Conservation (phyloP, 2,797 vertebrate genomes). For the Acanthurus lineatus region DNA sequence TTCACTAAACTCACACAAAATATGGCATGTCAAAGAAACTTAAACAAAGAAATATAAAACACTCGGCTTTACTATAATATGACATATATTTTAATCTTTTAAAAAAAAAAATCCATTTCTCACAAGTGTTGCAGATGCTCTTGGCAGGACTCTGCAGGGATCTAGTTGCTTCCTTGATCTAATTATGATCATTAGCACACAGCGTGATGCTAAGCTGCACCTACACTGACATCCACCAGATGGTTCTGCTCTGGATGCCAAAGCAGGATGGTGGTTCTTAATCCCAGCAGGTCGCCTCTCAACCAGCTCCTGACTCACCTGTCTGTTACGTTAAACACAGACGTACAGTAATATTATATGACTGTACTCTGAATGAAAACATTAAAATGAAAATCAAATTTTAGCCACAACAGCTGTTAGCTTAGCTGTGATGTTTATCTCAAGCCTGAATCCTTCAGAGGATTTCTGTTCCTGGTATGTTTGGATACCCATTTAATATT, state of each 20-base stretch:
- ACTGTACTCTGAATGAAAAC: not conserved
- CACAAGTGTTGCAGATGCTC: conserved; percentile 44
- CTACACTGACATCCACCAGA: conserved; percentile 67
- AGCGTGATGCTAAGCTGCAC: conserved; percentile 62
- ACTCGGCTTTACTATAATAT: not conserved
- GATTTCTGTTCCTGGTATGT: not conserved
- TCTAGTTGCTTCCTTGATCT: conserved; percentile 55
- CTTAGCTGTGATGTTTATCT: too few relatives aligned
- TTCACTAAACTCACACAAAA: not conserved
- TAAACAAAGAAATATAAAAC: not conserved
- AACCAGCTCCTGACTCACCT: conserved; percentile 37
- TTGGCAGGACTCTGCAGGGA: conserved; percentile 42
- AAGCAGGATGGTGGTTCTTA: conserved; percentile 44
- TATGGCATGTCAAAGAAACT: not conserved
- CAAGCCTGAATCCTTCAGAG: not conserved
- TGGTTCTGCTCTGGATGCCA: conserved; percentile 54
- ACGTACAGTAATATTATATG: conserved; percentile 6
- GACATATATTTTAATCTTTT: conserved; percentile 10
- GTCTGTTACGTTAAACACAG: conserved; percentile 2
- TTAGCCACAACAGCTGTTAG: not conserved
- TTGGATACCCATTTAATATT: not conserved
- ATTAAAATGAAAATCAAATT: too few relatives aligned
- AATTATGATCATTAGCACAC: conserved; percentile 77
- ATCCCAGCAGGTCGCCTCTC: conserved; percentile 43
- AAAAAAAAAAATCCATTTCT: not conserved